Evolutionary conservation across 2,888 invertebrate species (phyloP), one percentile per base, ranked within the genome.

Genomic region (Polyommatus icarus): DNA sequence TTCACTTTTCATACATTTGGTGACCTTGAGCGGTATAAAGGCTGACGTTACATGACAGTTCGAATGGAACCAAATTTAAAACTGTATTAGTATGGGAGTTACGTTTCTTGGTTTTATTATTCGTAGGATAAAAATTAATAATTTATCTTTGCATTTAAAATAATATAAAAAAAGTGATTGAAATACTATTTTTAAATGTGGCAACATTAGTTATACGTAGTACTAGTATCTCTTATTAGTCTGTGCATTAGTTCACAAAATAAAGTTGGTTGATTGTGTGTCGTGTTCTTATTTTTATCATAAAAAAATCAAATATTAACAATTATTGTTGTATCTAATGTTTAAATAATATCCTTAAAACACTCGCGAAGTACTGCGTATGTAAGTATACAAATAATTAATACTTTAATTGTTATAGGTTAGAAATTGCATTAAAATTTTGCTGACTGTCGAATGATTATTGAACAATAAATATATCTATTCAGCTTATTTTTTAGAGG

Each of bases 401-500:
- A 78, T 82, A 76, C 81, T 84, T 85, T 18, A 80, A 59, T 59
- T 78, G 72, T 79, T 81, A 85, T 88, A 93, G 93, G 93, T 93
- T 93, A 93, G 91, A 91, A 90, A 86, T 87, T 91, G 88, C 89
- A 87, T 89, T 83, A 87, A 86, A 90, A 59, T 89, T 88, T 84
- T 87, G 93, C 93, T 91, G 91, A 90, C 89, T 91, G 87, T 90
- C 86, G 85, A 84, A 85, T 89, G 82, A 86, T 88, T 87, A 87
- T 87, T 87, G 84, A 83, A 83, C 87, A 87, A 86, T 84, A 86
- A 87, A 85, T 50, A 85, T 50, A 81, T 78, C 71, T 81, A 86
- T 85, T 85, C 86, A 83, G 92, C 92, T 92, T 92, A 83, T 87
- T 90, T 87, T 85, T 82, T 92, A 91, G 89, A 88, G 92, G 92